Percentiles rank a stretch among this genome's conserved stretches.
Conservation (phyloP, 2,797 vertebrate genomes). For the Molossus molossus region DNA sequence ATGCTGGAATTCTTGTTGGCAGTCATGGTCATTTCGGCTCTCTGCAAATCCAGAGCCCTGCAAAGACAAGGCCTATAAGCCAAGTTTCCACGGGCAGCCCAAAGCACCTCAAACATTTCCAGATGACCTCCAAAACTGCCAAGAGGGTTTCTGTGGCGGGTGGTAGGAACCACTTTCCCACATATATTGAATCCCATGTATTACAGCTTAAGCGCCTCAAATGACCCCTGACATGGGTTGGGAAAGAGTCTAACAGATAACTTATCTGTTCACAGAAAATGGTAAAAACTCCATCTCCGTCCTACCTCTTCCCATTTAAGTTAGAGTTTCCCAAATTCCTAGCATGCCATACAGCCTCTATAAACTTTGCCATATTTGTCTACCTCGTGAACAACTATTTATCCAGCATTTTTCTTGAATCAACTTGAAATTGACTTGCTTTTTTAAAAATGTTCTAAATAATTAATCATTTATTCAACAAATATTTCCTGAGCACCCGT, state of each 20-base stretch:
- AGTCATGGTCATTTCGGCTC: constrained; percentile 96
- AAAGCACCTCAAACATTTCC: constrained; percentile 70
- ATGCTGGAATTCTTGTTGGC: constrained; percentile 98
- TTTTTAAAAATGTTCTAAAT: constrained; percentile 53
- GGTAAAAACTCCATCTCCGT: not conserved
- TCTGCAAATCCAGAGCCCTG: constrained; percentile 92
- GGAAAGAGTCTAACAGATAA: constrained; percentile 41
- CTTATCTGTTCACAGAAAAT: constrained; percentile 58
- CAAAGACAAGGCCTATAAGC: constrained; percentile 71
- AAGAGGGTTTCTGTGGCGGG: constrained; percentile 48
- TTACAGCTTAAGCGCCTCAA: constrained; percentile 54
- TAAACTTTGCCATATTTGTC: constrained; percentile 15
- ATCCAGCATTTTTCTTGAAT: constrained; percentile 37
- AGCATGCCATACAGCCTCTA: not conserved
- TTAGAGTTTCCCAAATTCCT: constrained; percentile 38
- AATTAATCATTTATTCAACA: constrained; percentile 28
- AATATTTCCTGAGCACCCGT: constrained; percentile 35
- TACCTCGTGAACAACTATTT: constrained; percentile 49
- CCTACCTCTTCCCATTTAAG: constrained; percentile 40
- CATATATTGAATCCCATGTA: constrained; percentile 53
- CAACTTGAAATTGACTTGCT: constrained; percentile 58
- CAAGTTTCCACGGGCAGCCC: constrained; percentile 70
- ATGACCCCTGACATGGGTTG: not conserved
- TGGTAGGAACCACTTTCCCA: constrained; percentile 66
- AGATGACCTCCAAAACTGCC: constrained; percentile 65